phyloP scores from a whole-genome alignment of 2,113 vertebrate species.

The Callopanchax toddi region DNA sequence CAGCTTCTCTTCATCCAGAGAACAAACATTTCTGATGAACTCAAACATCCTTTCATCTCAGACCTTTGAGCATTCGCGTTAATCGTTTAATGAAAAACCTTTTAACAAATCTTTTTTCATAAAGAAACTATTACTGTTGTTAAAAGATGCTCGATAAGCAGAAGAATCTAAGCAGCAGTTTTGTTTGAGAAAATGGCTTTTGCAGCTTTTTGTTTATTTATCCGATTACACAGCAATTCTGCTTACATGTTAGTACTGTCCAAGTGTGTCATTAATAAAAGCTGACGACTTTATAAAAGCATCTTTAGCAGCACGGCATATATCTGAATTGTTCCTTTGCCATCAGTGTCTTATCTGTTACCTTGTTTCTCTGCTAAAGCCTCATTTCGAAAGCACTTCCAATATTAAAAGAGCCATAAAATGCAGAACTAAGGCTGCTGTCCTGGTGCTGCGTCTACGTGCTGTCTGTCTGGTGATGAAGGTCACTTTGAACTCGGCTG shows the following conservation, averaged over 20 bases:
- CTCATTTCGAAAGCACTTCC: slow-evolving; percentile 33
- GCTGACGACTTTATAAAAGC: slow-evolving; percentile 15
- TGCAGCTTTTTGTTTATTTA: too few species aligned
- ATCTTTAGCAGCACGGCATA: slow-evolving; percentile 5
- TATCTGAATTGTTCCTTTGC: slow-evolving; percentile 18
- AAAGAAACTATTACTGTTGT: too few species aligned
- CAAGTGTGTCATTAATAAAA: slow-evolving; percentile 3
- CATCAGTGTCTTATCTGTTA: slow-evolving; percentile 14
- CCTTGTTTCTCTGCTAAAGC: slow-evolving; percentile 26
- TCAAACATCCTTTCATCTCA: too few species aligned
- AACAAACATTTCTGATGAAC: too few species aligned
- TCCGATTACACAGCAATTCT: too few species aligned
- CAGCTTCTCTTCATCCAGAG: not conserved
- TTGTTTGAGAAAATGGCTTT: too few species aligned
- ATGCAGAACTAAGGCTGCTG: slow-evolving; percentile 21
- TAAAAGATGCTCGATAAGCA: too few species aligned
- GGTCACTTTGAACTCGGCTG: slow-evolving; percentile 64
- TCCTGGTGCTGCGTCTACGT: slow-evolving; percentile 18
- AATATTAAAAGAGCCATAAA: slow-evolving; percentile 61
- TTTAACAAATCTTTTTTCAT: too few species aligned
- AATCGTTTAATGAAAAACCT: too few species aligned
- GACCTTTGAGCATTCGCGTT: too few species aligned
- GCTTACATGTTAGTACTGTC: too few species aligned
- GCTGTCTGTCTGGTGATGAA: slow-evolving; percentile 49
- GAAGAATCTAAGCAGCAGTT: too few species aligned